These are phyloP conservation scores for Junco hyemalis DNA, from an alignment of 2,113 vertebrate genomes.

Conservation along the genomic window DNA sequence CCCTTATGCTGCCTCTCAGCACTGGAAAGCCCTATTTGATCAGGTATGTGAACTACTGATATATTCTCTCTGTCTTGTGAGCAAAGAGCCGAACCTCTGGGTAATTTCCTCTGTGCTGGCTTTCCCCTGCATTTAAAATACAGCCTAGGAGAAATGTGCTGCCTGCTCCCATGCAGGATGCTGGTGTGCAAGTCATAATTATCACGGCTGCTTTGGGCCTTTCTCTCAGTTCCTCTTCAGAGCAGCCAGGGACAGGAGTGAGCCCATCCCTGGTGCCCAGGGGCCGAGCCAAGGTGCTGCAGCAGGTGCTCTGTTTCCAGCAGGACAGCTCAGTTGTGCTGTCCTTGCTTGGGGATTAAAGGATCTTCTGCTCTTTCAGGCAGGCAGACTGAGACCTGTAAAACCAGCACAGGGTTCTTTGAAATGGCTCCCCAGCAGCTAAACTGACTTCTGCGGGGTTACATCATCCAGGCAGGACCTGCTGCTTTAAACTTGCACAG, in stretches of 20 bases:
- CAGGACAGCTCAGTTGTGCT: background rate
- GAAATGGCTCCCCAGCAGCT: background rate
- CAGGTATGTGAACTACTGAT: constrained; percentile 78
- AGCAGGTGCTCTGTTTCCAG: background rate
- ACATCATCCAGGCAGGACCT: background rate
- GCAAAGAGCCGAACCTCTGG: background rate
- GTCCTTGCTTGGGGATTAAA: background rate
- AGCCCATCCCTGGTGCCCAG: background rate
- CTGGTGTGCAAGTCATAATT: background rate
- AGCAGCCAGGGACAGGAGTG: background rate
- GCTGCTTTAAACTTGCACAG: background rate
- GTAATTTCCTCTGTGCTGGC: background rate
- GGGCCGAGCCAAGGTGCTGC: background rate
- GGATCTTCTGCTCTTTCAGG: background rate
- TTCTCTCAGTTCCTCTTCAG: background rate
- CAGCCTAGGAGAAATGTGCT: background rate
- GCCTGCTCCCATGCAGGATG: background rate
- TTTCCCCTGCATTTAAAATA: background rate
- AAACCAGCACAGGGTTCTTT: background rate
- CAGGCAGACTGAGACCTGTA: background rate
- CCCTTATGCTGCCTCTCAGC: constrained; percentile 73
- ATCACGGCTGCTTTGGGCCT: background rate
- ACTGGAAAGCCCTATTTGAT: constrained; percentile 89
- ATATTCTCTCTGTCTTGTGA: constrained; percentile 36
- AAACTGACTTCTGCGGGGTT: background rate